Conservation (phyloP, 2,797 vertebrate genomes). For the Accipiter badius region DNA sequence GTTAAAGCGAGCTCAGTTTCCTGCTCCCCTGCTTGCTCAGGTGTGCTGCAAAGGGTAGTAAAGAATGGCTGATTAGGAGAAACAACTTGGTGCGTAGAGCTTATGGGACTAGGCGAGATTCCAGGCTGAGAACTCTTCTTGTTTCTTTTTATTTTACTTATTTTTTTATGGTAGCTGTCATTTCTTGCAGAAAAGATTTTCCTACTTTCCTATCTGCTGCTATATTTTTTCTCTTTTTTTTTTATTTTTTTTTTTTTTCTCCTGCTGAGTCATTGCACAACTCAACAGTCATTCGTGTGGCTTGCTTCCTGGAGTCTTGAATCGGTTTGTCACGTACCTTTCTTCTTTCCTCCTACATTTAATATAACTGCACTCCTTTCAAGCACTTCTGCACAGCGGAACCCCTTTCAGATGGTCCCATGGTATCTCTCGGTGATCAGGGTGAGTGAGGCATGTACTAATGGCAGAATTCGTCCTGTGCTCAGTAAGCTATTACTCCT, state of each 20-base stretch:
- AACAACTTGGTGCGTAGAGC: neutral
- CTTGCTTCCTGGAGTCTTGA: neutral
- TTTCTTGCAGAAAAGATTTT: neutral
- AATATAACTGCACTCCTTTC: neutral
- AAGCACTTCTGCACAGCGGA: neutral
- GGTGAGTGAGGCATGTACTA: neutral
- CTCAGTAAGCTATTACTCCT: neutral
- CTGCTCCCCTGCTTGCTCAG: neutral
- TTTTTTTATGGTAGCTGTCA: neutral
- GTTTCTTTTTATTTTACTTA: neutral
- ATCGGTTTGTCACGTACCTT: neutral
- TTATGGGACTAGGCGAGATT: neutral
- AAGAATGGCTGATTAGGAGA: neutral
- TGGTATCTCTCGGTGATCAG: neutral
- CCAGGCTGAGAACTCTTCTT: neutral
- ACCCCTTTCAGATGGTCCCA: neutral
- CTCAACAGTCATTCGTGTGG: neutral
- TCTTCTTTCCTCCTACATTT: neutral
- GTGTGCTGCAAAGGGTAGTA: neutral
- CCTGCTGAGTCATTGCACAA: constrained; percentile 50
- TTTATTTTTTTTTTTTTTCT: no score
- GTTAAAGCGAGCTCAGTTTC: neutral
- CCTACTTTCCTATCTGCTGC: neutral
- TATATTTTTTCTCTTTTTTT: neutral
- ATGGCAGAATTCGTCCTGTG: neutral